Percentiles rank a stretch among this genome's conserved stretches.
Conservation (phyloP, 2,797 vertebrate genomes). For the Pangasius krempfi region DNA sequence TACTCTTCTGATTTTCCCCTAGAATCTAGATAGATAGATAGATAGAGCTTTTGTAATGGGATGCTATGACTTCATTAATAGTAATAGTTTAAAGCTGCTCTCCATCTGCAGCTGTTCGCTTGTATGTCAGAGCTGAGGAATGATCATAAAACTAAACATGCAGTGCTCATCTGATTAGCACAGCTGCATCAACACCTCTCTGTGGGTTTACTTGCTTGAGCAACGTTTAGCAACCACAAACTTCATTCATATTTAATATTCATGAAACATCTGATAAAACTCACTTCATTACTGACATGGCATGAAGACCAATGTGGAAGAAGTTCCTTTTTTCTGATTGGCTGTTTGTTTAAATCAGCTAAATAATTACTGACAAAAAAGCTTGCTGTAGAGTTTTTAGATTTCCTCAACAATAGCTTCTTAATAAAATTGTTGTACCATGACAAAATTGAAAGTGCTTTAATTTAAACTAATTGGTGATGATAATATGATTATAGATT, state of each 20-base stretch:
- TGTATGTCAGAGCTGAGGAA: slow-evolving; percentile 46
- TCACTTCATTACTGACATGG: too few relatives aligned
- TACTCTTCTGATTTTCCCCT: background rate
- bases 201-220: slow-evolving; percentile 14
- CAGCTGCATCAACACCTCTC: slow-evolving; percentile 41
- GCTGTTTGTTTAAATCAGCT: too few relatives aligned
- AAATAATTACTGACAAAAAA: too few relatives aligned
- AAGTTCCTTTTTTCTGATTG: too few relatives aligned
- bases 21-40: background rate
- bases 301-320: too few relatives aligned
- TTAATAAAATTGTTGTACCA: too few relatives aligned
- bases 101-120: slow-evolving; percentile 26
- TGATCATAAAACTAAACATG: slow-evolving; percentile 45
- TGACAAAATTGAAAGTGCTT: too few relatives aligned
- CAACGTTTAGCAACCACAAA: slow-evolving; percentile 27
- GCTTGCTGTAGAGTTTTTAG: too few relatives aligned
- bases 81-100: slow-evolving; percentile 19
- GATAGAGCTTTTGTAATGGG: slow-evolving; percentile 9
- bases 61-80: slow-evolving; percentile 35
- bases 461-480: too few relatives aligned
- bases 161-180: slow-evolving; percentile 34
- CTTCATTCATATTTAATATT: slow-evolving; percentile 13
- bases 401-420: too few relatives aligned
- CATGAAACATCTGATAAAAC: background rate
- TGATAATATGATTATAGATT: too few relatives aligned